These are phyloP conservation scores for Habropoda laboriosa DNA, from an alignment of 1,140 invertebrate species.

Conservation along the genomic window DNA sequence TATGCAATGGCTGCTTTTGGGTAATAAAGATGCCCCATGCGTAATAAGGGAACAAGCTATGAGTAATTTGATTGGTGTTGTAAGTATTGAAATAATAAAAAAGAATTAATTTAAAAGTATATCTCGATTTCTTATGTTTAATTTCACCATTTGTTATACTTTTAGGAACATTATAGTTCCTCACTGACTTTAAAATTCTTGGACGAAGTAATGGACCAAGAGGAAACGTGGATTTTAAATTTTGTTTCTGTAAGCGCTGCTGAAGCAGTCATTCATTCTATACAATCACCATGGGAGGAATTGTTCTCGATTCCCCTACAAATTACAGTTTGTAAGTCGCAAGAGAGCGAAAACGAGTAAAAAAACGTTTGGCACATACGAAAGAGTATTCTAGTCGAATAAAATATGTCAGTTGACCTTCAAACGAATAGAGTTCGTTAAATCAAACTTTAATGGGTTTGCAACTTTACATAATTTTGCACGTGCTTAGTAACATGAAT, in stretches of 20 bases:
- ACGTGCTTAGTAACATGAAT: neutral
- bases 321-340: conserved; percentile 62
- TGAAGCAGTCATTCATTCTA: conserved; percentile 77
- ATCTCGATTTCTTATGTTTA: conserved; percentile 6
- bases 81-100: conserved; percentile 63
- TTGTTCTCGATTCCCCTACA: conserved; percentile 79
- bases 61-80: conserved; percentile 83
- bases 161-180: conserved; percentile 68
- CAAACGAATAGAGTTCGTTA: conserved; percentile 12
- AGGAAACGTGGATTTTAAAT: conserved; percentile 75
- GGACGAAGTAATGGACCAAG: conserved; percentile 71
- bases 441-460: conserved; percentile 13
- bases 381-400: conserved; percentile 31
- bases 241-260: conserved; percentile 73
- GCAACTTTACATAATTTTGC: neutral
- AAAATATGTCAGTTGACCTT: neutral
- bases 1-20: conserved; percentile 77
- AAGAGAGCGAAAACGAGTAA: conserved; percentile 10
- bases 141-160: conserved; percentile 17
- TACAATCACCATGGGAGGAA: conserved; percentile 79
- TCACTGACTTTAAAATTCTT: conserved; percentile 74
- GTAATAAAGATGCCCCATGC: conserved; percentile 67
- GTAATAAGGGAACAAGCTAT: conserved; percentile 78
- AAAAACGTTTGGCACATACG: conserved; percentile 11
- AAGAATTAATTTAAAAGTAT: conserved; percentile 7